These are phyloP conservation scores for Hippocampus barbouri DNA, from an alignment of 2,113 vertebrate genomes.

Conservation along the genomic window DNA sequence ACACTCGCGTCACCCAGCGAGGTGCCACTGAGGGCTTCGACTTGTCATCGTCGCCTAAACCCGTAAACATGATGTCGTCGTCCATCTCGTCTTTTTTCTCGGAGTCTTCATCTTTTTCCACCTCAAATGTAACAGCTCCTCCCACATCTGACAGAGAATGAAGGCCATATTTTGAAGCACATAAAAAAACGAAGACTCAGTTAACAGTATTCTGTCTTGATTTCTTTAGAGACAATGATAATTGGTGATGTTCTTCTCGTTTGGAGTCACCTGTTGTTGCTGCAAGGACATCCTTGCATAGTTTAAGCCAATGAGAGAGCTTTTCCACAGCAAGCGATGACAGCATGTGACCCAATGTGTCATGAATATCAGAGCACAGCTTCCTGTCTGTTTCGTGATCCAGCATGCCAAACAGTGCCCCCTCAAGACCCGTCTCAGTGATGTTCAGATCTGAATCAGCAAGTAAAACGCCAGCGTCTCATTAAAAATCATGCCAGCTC, in stretches of 20 bases:
- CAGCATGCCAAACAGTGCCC: conserved; percentile 95
- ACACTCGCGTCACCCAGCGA: conserved; percentile 96
- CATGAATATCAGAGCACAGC: conserved; percentile 94
- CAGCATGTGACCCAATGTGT: conserved; percentile 97
- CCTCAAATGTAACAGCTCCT: conserved; percentile 74
- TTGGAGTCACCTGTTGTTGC: conserved; percentile 84
- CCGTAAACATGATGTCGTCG: conserved; percentile 96
- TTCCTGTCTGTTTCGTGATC: conserved; percentile 95
- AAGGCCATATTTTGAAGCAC: not conserved
- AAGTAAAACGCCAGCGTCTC: not conserved
- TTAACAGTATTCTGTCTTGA: not conserved
- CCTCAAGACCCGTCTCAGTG: conserved; percentile 94
- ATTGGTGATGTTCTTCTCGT: not conserved
- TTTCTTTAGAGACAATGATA: conserved; percentile 6
- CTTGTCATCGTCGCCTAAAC: conserved; percentile 91
- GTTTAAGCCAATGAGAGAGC: conserved; percentile 94
- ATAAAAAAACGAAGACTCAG: not conserved
- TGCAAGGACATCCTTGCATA: conserved; percentile 96
- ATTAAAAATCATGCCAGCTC: not conserved
- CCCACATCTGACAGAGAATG: conserved; percentile 78
- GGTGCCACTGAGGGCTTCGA: conserved; percentile 92
- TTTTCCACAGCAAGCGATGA: conserved; percentile 94
- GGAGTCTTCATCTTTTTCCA: conserved; percentile 85
- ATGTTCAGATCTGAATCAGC: conserved; percentile 81
- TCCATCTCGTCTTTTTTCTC: conserved; percentile 99